Conservation (phyloP, 2,797 vertebrate genomes). For the Rhinichthys osculus region DNA sequence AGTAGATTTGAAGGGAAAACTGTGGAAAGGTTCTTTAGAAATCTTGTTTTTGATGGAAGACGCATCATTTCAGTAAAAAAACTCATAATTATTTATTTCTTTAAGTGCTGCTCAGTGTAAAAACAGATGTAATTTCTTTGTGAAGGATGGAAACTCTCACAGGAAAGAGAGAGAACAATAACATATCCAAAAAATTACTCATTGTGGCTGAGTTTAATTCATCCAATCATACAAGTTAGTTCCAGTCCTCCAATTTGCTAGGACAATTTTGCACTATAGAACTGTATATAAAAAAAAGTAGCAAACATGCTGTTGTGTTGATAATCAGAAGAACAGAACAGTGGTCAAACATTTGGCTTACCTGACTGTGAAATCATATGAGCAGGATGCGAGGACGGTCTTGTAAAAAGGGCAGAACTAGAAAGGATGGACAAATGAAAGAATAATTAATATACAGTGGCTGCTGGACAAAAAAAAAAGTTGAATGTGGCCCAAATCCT, state of each 20-base stretch:
- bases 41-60: constrained; percentile 29
- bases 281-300: not conserved
- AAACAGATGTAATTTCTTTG: constrained; percentile 11
- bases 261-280: not conserved
- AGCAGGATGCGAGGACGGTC: constrained; percentile 88
- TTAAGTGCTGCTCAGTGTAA: constrained; percentile 3
- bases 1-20: not conserved
- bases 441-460: constrained; percentile 10
- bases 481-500: not conserved
- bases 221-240: not conserved
- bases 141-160: constrained; percentile 8
- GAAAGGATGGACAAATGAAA: constrained; percentile 37
- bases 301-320: not conserved
- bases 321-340: not conserved
- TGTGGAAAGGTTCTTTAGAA: not conserved
- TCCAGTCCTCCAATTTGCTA: not conserved
- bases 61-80: constrained; percentile 11
- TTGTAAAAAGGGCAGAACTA: constrained; percentile 93
- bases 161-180: not conserved
- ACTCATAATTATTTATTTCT: not conserved
- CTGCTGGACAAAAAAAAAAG: not conserved
- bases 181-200: not conserved
- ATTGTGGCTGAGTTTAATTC: not conserved
- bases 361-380: constrained; percentile 98
- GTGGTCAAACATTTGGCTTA: constrained; percentile 64